Percentiles rank a stretch among this genome's conserved stretches.
phyloP scores from a whole-genome alignment of 2,888 invertebrate species.

The Netelia melanura region DNA sequence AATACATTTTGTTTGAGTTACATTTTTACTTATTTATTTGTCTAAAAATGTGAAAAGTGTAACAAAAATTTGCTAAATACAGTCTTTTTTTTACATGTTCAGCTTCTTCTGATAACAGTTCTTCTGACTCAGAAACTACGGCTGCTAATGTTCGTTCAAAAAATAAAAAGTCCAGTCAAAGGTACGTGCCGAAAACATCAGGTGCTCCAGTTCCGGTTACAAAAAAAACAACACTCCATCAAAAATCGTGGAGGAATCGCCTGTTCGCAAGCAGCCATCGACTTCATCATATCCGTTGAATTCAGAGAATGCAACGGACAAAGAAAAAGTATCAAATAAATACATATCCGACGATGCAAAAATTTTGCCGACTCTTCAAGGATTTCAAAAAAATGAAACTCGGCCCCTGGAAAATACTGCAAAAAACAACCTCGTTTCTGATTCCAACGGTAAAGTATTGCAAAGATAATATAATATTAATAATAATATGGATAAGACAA shows the following conservation, averaged over 20 bases:
- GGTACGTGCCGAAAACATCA: not conserved
- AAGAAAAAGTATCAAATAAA: not conserved
- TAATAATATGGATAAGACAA: constrained; percentile 13
- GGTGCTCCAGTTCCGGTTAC: not conserved
- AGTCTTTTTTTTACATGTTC: constrained; percentile 12
- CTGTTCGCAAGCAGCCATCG: constrained; percentile 9
- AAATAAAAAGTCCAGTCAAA: not conserved
- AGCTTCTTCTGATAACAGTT: constrained; percentile 22
- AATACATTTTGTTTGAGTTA: constrained; percentile 11
- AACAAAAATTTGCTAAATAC: constrained; percentile 1
- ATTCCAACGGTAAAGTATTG: constrained; percentile 10
- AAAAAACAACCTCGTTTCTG: not conserved
- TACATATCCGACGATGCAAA: not conserved
- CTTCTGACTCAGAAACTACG: constrained; percentile 6
- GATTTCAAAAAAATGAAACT: not conserved
- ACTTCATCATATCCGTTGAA: not conserved
- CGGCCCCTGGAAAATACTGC: constrained; percentile 1
- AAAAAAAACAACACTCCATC: constrained; percentile 11
- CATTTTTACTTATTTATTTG: constrained; percentile 3
- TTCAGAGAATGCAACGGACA: constrained; percentile 4
- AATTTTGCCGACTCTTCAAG: not conserved
- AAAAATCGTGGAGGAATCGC: not conserved
- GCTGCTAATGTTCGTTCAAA: constrained; percentile 6
- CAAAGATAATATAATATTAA: not conserved
- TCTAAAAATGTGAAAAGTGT: constrained; percentile 11